Evolutionary conservation across 2,797 vertebrate species (phyloP), one percentile per base, ranked within the genome.

Genomic region (Avahi laniger): DNA sequence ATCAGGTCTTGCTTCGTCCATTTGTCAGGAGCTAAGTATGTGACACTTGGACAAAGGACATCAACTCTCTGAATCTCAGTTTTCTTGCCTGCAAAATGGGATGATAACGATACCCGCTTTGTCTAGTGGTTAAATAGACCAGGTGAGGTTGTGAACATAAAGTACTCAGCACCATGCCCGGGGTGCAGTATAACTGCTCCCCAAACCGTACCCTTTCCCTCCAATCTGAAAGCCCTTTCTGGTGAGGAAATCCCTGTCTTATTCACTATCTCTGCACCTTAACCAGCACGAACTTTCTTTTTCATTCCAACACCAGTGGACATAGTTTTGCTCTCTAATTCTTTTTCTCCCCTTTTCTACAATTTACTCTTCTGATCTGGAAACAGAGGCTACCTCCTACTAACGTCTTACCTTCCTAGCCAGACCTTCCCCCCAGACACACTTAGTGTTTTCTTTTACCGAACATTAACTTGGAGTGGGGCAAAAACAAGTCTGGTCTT

Each of bases 381-480:
- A 88, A 79, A 61, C 61, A 35, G 13, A 83, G 38, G 10, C 69
- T 43, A 52, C 13, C 52, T 61, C 50, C 35, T 33, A 12, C 11
- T 13, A 30, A 78, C 2, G 59, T n/a, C 35, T 96, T 54, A 41
- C 41, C 78, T 94, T 67, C 24, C 33, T 4, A 17, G 38, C 6
- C 35, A 80, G 78, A 52, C 38, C 78, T 65, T 61, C 48, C 41
- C 35, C 67, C 38, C 57, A n/a, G 72, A 85, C 15, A 85, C 11
- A n/a, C 38, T 65, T 22, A 9, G 7, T 46, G 43, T 86, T 91
- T 91, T 83, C 50, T 86, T 80, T 52, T 73, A 93, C 35, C 57
- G 92, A 89, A 94, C 52, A 96, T 95, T 97, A 97, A 97, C 91
- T 69, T 57, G 48, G 48, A 86, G 54, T n/a, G 13, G 43, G 70